Conservation (phyloP, 2,888 invertebrate genomes). For the Drosophila barbarae region DNA sequence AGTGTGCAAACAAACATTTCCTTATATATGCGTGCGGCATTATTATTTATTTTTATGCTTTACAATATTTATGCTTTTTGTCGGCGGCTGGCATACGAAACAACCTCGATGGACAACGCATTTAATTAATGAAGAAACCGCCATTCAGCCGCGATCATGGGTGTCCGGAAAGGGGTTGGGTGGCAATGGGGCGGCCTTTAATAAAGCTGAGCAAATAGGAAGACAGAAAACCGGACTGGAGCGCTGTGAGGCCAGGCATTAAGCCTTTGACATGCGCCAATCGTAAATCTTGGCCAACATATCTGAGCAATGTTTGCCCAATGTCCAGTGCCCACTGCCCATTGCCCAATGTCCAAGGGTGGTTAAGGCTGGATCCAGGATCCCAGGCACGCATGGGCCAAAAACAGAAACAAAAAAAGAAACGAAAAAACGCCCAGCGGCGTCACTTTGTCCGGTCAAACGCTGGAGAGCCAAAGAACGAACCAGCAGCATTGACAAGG, state of each 20-base stretch:
- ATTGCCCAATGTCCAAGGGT: constrained; percentile 12
- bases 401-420: neutral
- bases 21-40: constrained; percentile 22
- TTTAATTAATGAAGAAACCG: constrained; percentile 70
- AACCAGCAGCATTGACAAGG: constrained; percentile 70
- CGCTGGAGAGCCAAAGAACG: constrained; percentile 18
- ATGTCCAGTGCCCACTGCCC: constrained; percentile 24
- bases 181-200: constrained; percentile 35
- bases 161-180: neutral
- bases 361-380: constrained; percentile 1
- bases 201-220: constrained; percentile 66
- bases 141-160: constrained; percentile 36
- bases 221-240: constrained; percentile 40
- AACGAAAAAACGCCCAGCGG: constrained; percentile 45
- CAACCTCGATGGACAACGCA: constrained; percentile 51
- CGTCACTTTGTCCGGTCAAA: constrained; percentile 67
- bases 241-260: constrained; percentile 47
- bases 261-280: constrained; percentile 77
- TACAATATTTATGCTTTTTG: constrained; percentile 69
- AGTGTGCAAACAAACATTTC: constrained; percentile 6
- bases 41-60: constrained; percentile 71
- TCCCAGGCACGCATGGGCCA: constrained; percentile 25
- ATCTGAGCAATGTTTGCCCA: constrained; percentile 72
- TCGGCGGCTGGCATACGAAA: constrained; percentile 63
- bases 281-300: constrained; percentile 76